Percentiles rank a stretch among this genome's conserved stretches.
Conservation (phyloP, 2,113 vertebrate genomes). For the Scartelaos histophorus region DNA sequence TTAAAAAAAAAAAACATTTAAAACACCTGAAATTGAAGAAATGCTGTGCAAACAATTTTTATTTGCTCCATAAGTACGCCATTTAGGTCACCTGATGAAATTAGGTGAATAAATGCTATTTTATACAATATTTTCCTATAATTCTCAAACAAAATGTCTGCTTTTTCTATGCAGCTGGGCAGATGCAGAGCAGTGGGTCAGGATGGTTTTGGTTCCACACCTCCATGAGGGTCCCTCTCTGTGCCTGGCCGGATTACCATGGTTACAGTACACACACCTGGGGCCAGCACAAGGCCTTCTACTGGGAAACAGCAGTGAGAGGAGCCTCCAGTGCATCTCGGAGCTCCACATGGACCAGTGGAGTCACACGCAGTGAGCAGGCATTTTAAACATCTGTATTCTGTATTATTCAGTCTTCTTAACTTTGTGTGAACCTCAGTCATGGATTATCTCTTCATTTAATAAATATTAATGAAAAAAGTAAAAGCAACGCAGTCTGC, state of each 20-base stretch:
- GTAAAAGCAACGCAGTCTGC: no score
- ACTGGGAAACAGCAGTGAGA: conserved; percentile 62
- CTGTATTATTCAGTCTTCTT: neutral
- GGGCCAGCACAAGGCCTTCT: neutral
- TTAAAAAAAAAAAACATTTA: no score
- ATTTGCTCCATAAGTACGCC: no score
- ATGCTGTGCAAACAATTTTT: no score
- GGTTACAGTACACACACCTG: conserved; percentile 47
- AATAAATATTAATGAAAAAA: no score
- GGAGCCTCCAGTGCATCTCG: conserved; percentile 47
- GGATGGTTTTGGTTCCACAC: conserved; percentile 61
- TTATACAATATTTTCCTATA: neutral
- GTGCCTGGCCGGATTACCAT: conserved; percentile 64
- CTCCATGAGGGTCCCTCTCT: conserved; percentile 69
- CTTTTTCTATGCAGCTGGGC: conserved; percentile 60
- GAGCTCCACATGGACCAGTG: conserved; percentile 45
- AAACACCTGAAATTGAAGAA: no score
- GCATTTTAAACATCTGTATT: neutral
- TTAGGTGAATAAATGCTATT: neutral
- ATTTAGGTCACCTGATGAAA: no score
- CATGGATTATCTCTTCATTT: no score
- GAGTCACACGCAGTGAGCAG: conserved; percentile 62
- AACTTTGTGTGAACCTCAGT: neutral
- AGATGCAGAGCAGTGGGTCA: conserved; percentile 73
- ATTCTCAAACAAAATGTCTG: neutral